A percentile compares a stretch with the other conserved stretches of the same genome.
Evolutionary conservation across 2,113 vertebrate genomes (phyloP).

Genomic region (Callipepla squamata): DNA sequence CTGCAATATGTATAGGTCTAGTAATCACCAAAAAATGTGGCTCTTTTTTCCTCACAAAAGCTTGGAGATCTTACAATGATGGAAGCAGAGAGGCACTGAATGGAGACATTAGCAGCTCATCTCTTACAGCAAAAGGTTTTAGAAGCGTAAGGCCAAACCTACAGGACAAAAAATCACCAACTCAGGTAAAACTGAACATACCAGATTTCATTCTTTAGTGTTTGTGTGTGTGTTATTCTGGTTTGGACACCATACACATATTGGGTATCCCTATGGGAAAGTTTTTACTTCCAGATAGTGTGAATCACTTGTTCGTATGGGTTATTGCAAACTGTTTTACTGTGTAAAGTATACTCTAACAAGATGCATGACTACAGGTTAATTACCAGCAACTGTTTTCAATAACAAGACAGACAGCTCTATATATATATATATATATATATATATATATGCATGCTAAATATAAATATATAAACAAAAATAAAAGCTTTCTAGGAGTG

Average conservation of each 20-base stretch:
- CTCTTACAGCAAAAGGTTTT: slow-evolving; percentile 96
- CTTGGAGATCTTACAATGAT: slow-evolving; percentile 89
- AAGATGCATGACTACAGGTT: neutral
- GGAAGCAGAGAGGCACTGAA: slow-evolving; percentile 86
- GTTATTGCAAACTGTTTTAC: neutral
- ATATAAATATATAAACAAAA: neutral
- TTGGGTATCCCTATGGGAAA: neutral
- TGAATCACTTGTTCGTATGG: neutral
- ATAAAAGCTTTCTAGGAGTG: slow-evolving; percentile 15
- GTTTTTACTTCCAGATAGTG: neutral
- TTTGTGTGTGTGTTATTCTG: neutral
- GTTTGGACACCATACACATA: neutral
- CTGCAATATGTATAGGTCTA: neutral
- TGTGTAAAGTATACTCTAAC: neutral
- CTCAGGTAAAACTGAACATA: slow-evolving; percentile 82
- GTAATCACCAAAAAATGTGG: neutral
- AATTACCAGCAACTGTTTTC: slow-evolving; percentile 24
- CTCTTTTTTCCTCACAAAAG: slow-evolving; percentile 80
- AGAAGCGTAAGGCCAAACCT: slow-evolving; percentile 94
- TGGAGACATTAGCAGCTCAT: slow-evolving; percentile 88
- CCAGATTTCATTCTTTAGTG: neutral
- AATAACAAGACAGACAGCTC: neutral
- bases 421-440: neutral
- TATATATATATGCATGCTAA: neutral
- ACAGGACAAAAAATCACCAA: slow-evolving; percentile 91